Evolutionary conservation across 2,113 vertebrate species (phyloP), one percentile per base, ranked within the genome.

Genomic region (Dunckerocampus dactyliophorus): DNA sequence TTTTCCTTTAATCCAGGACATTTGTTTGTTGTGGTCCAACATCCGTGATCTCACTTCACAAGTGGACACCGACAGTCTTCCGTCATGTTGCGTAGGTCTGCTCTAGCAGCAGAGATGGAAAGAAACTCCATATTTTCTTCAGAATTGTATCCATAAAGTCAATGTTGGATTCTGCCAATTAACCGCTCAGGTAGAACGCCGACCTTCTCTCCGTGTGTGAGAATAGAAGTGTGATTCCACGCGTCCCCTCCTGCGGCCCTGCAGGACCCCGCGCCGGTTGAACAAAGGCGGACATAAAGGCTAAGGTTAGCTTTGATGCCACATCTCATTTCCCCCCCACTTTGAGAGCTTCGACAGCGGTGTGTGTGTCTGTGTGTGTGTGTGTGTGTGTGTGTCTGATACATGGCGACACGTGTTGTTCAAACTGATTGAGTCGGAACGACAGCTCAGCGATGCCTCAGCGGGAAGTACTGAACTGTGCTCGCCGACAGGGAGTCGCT

Each of bases 241-340:
- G 49, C 62, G 60, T n/a, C 28, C 15, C 49, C 28, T 16, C 2
- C 14, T 16, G 22, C 22, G 8, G 13, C 31, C 73, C 61, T 6
- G 66, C 68, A 20, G 45, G 46, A 64, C 63, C 59, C 66, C 22
- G 56, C 3, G 61, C 63, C 50, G 71, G 73, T 81, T 69, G 61
- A 71, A 81, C 77, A 63, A 21, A 42, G 71, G 45, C 0, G 61
- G 62, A 11, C 67, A 71, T 34, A 71, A 75, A 84, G 62, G 70
- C 69, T 51, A 34, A 72, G 71, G 78, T 81, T 69, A 63, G 67
- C 73, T 77, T 82, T 80, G 74, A 80, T 75, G 71, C 57, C 70
- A 65, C 69, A 49, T 75, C 66, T 84, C 65, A 70, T 79, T 82
- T 63, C 59, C 65, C 53, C 11, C 43, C 53, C 67, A 49, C 60